Base-by-base conservation (phyloP, 2,888 invertebrate genomes). In the Eilema sororculum region DNA sequence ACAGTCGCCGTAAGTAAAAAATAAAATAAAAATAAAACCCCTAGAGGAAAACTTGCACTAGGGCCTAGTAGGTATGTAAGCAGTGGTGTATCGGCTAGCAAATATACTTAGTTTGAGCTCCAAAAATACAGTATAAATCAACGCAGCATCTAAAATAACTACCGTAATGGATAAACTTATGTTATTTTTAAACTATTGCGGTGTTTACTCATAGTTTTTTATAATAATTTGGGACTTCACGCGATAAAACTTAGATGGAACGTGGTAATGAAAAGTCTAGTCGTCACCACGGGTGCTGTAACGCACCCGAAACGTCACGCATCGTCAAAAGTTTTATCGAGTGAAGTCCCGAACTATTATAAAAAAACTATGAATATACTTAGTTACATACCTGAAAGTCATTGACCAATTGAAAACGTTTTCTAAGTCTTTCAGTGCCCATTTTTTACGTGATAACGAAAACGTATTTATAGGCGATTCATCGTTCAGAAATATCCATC, bases 351-450 rank as follows among this genome's bases (percentile, higher is more conserved):
- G n/a, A n/a, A n/a, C n/a, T n/a, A n/a, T n/a, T n/a, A n/a, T n/a
- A n/a, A n/a, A n/a, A n/a, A n/a, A n/a, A n/a, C n/a, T n/a, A n/a
- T n/a, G n/a, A n/a, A n/a, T n/a, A n/a, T n/a, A n/a, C n/a, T n/a
- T 16, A 13, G 20, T 10, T 33, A 16, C 22, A 9, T 86, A 97
- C 96, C 96, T 94, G 84, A 96, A 97, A 2, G 96, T 96, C 97
- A 97, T 97, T 0, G 97, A 96, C 97, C 97, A 97, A 85, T 97
- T 97, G 82, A 97, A 98, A n/a, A 96, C 75, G 20, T 96, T 95
- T 73, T 96, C 94, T 78, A 96, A 95, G 37, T 95, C 87, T 2
- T 85, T 81, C 22, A 89, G 67, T 3, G 95, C 82, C 1, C 92
- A 90, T 57, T 85, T 86, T 13, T 79, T 80, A 10, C 84, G 83